Percentiles rank a stretch among this genome's conserved stretches.
Conservation (phyloP, 1,140 invertebrate species). For the Lepidurus couesii region DNA sequence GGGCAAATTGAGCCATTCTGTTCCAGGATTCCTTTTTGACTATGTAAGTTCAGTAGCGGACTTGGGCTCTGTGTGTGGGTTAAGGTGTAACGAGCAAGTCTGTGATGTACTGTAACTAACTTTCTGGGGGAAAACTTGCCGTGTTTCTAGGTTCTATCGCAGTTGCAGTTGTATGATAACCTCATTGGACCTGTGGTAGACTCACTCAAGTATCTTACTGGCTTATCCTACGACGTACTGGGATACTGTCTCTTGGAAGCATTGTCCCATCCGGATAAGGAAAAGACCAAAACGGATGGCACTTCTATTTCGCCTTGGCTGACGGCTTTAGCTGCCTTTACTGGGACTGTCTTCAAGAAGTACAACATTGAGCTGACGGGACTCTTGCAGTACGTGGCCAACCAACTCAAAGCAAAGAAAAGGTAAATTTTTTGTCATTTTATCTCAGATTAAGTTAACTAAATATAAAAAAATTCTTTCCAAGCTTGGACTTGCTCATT, state of each 20-base stretch:
- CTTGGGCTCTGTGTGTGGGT: neutral
- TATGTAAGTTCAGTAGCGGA: constrained; percentile 60
- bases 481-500: constrained; percentile 75
- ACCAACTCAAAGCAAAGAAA: constrained; percentile 93
- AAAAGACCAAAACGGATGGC: constrained; percentile 77
- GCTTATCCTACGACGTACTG: constrained; percentile 91
- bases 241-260: constrained; percentile 93
- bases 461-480: neutral
- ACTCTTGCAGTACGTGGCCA: constrained; percentile 91
- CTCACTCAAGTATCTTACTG: constrained; percentile 92
- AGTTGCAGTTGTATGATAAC: constrained; percentile 98
- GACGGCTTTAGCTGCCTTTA: constrained; percentile 87
- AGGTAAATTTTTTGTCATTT: constrained; percentile 53
- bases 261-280: constrained; percentile 57
- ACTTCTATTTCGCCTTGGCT: constrained; percentile 94
- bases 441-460: constrained; percentile 4
- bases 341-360: constrained; percentile 93
- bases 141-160: constrained; percentile 59
- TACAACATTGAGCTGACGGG: constrained; percentile 94
- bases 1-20: constrained; percentile 93
- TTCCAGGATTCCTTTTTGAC: constrained; percentile 91
- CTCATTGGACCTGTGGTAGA: constrained; percentile 93
- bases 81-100: neutral
- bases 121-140: constrained; percentile 1
- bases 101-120: neutral